Conservation (phyloP, 30 jellyfish, hydroid and myxozoan genomes). For the Morbakka virulenta region DNA sequence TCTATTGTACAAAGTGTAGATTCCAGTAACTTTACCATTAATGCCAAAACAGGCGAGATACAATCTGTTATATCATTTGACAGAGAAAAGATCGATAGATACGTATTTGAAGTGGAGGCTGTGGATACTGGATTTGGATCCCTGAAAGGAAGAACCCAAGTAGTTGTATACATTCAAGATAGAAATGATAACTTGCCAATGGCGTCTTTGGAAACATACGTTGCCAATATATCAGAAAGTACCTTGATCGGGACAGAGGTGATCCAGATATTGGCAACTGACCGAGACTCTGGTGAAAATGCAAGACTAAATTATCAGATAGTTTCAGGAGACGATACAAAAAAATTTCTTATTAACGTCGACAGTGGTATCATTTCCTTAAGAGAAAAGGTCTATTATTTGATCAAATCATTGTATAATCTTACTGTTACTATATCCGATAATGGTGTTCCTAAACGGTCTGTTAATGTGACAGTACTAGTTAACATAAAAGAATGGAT, state of each 20-base stretch:
- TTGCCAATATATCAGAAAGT: slow-evolving; percentile 43
- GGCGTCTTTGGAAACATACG: slow-evolving; percentile 34
- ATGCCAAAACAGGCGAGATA: slow-evolving; percentile 48
- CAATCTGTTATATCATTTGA: slow-evolving; percentile 41
- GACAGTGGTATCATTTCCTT: slow-evolving; percentile 59
- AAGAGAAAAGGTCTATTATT: slow-evolving; percentile 23
- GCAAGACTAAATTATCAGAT: slow-evolving; percentile 42
- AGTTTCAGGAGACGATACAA: slow-evolving; percentile 9
- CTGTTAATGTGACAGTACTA: slow-evolving; percentile 15
- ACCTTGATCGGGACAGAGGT: slow-evolving; percentile 59
- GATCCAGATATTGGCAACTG: slow-evolving; percentile 65
- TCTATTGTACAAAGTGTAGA: slow-evolving; percentile 67
- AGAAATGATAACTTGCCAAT: slow-evolving; percentile 76
- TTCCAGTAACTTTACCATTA: slow-evolving; percentile 71
- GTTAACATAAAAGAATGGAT: slow-evolving; percentile 13
- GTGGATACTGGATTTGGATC: slow-evolving; percentile 55
- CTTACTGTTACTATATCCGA: slow-evolving; percentile 49
- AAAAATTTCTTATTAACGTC: slow-evolving; percentile 26
- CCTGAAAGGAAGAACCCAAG: slow-evolving; percentile 64
- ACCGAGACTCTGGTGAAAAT: slow-evolving; percentile 70
- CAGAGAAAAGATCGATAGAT: slow-evolving; percentile 37
- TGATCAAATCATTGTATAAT: slow-evolving; percentile 3
- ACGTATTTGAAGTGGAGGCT: slow-evolving; percentile 74
- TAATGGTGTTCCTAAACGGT: slow-evolving; percentile 50
- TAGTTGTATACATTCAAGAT: slow-evolving; percentile 55